Evolutionary conservation across 2,113 vertebrate species (phyloP).

Genomic region (Gorilla gorilla): DNA sequence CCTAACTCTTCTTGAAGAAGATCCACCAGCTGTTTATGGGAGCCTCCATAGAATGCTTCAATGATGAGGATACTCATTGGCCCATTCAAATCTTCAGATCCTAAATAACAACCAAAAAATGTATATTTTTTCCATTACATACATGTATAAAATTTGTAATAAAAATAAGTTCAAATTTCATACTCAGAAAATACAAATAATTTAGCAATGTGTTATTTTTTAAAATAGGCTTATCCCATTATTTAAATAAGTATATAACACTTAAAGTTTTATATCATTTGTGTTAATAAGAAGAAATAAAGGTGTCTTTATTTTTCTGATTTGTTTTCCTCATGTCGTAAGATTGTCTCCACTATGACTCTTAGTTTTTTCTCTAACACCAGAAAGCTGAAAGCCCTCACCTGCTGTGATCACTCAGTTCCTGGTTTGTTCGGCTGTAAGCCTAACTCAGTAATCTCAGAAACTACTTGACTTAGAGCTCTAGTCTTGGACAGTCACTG

Average conservation of each 20-base stretch:
- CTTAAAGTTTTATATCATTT: background rate
- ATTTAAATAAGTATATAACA: background rate
- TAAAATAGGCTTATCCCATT: background rate
- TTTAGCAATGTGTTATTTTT: background rate
- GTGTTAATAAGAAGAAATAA: background rate
- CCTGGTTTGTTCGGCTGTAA: background rate
- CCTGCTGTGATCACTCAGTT: background rate
- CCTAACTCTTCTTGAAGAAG: slow-evolving; percentile 88
- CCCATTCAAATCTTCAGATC: slow-evolving; percentile 1
- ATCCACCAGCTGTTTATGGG: slow-evolving; percentile 96
- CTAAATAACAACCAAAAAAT: slow-evolving; percentile 51
- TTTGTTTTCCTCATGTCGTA: background rate
- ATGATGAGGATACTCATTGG: slow-evolving; percentile 90
- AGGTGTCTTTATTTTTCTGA: background rate
- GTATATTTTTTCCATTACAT: slow-evolving; percentile 18
- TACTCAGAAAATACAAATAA: background rate
- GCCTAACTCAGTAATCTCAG: background rate
- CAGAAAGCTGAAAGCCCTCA: background rate
- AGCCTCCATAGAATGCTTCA: slow-evolving; percentile 96
- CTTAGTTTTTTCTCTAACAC: background rate
- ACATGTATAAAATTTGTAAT: background rate
- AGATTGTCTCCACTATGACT: slow-evolving; percentile 19
- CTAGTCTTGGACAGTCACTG: background rate
- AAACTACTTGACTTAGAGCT: background rate
- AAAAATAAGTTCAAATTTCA: slow-evolving; percentile 3